phyloP scores from a whole-genome alignment of 2,113 vertebrate genomes.

The Nesoenas mayeri region DNA sequence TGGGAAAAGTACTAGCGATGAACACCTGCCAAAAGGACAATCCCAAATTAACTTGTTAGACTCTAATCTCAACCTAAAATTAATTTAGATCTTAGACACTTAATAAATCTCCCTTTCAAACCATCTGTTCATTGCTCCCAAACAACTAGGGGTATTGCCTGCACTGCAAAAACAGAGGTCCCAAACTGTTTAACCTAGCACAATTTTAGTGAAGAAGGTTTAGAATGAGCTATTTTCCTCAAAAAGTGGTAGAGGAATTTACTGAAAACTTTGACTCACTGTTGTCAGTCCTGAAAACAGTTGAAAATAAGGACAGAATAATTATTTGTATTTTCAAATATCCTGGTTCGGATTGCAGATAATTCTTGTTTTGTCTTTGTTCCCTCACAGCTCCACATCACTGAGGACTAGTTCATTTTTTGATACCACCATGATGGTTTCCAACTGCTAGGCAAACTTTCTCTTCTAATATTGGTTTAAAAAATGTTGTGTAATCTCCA shows the following conservation, averaged over 20 bases:
- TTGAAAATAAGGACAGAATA: neutral
- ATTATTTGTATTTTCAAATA: neutral
- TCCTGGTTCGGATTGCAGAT: neutral
- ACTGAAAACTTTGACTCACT: neutral
- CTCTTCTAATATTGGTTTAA: neutral
- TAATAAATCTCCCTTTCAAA: slow-evolving; percentile 47
- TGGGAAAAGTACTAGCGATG: slow-evolving; percentile 6
- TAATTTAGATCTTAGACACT: slow-evolving; percentile 42
- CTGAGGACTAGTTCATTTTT: neutral
- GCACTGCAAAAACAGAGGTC: slow-evolving; percentile 9
- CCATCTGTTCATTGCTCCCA: slow-evolving; percentile 41
- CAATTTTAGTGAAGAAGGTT: neutral
- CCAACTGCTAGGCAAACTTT: fast-evolving
- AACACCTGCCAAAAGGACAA: slow-evolving; percentile 48
- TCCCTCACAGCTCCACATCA: neutral
- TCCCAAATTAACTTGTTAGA: slow-evolving; percentile 56
- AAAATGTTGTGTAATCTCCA: neutral
- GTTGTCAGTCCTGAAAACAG: neutral
- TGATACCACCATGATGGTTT: neutral
- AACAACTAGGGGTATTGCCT: neutral
- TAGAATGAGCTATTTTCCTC: neutral
- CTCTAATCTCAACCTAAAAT: slow-evolving; percentile 32
- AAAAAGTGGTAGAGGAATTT: neutral
- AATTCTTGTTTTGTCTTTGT: neutral
- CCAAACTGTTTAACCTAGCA: neutral